phyloP scores from a whole-genome alignment of 2,888 invertebrate genomes.

The Drosophila putrida region DNA sequence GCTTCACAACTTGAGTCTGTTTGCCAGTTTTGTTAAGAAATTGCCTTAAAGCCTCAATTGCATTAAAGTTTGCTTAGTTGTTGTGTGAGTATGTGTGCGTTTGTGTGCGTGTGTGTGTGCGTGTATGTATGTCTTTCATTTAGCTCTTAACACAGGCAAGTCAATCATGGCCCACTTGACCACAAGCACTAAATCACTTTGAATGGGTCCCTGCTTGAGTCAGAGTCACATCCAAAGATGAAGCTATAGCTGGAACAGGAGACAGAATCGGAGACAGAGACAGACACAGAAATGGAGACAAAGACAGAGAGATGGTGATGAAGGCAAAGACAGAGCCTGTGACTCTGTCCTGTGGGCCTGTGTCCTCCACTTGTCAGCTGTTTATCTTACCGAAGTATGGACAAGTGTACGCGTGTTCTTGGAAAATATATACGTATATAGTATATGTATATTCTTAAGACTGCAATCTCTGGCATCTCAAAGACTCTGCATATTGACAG shows the following conservation, averaged over 20 bases:
- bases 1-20: conserved; percentile 3
- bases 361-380: conserved; percentile 68
- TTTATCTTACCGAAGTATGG: conserved; percentile 60
- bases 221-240: conserved; percentile 27
- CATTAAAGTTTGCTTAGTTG: conserved; percentile 25
- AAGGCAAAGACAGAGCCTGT: neutral
- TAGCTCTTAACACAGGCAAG: conserved; percentile 51
- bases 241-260: conserved; percentile 9
- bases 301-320: neutral
- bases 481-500: conserved; percentile 61
- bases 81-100: conserved; percentile 1
- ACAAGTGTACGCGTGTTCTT: conserved; percentile 55
- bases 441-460: conserved; percentile 9
- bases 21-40: conserved; percentile 6
- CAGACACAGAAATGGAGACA: neutral
- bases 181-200: conserved; percentile 76
- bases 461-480: conserved; percentile 50
- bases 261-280: conserved; percentile 3
- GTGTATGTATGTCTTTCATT: conserved; percentile 51
- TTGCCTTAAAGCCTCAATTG: conserved; percentile 23
- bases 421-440: conserved; percentile 8
- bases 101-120: neutral
- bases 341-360: conserved; percentile 5
- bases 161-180: conserved; percentile 77
- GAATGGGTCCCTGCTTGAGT: conserved; percentile 53